These are phyloP conservation scores for Holacanthella duospinosa DNA, from an alignment of 2,888 invertebrate species.

Conservation along the genomic window DNA sequence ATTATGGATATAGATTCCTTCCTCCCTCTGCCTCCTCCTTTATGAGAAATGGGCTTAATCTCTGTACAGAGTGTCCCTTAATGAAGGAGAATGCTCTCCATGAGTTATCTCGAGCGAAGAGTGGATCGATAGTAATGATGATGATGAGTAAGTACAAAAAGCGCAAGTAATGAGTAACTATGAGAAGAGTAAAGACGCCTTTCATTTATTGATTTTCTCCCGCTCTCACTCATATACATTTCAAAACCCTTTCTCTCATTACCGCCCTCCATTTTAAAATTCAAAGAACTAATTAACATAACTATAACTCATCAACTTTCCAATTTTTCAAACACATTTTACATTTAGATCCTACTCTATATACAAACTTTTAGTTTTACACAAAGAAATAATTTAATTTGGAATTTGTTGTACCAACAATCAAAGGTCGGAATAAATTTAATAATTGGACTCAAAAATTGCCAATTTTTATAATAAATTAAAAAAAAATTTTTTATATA, in stretches of 20 bases:
- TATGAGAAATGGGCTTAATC: no score
- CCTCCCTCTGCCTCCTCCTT: no score
- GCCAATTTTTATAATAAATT: background rate
- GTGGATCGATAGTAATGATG: conserved; percentile 4
- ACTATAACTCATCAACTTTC: background rate
- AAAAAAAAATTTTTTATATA: background rate
- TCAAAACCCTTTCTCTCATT: background rate
- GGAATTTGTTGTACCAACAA: no score
- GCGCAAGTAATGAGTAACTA: conserved; percentile 6
- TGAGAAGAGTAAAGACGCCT: background rate
- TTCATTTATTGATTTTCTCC: background rate
- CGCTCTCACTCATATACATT: background rate
- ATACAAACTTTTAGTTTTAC: no score
- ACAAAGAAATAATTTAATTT: no score
- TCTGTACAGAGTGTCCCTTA: background rate
- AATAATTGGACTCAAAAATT: background rate
- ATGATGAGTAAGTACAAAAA: conserved; percentile 6
- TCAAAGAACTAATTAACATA: background rate
- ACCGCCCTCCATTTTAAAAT: background rate
- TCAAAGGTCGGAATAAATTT: no score
- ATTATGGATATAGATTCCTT: background rate
- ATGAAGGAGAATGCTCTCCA: background rate
- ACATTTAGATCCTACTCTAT: no score
- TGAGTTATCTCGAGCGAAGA: no score
- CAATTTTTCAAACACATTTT: no score